Percentiles rank a stretch among this genome's conserved stretches.
Evolutionary conservation across 64 coral and sea anemone genomes (phyloP).

Genomic region (Trachythela sp.): DNA sequence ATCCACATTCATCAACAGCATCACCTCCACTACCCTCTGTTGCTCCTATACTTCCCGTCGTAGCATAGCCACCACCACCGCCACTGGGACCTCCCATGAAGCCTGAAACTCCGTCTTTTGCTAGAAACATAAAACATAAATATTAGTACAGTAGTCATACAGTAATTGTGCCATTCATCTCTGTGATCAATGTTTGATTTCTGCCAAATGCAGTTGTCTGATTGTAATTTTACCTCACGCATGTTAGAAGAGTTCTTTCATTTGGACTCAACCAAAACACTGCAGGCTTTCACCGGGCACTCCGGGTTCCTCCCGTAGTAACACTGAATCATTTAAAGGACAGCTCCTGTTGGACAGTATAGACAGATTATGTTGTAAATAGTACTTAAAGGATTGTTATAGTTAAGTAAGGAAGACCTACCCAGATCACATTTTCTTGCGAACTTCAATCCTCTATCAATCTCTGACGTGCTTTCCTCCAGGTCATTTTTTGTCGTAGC

Average conservation of each 20-base stretch:
- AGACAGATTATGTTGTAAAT: too few species aligned
- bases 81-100: slow-evolving; percentile 95
- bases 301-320: too few species aligned
- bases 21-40: slow-evolving; percentile 97
- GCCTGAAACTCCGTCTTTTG: slow-evolving; percentile 14
- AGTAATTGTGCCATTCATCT: too few species aligned
- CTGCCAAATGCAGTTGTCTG: too few species aligned
- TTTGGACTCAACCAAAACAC: too few species aligned
- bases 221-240: too few species aligned
- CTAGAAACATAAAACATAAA: neutral
- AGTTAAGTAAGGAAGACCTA: too few species aligned
- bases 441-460: slow-evolving; percentile 89
- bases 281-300: too few species aligned
- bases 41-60: slow-evolving; percentile 95
- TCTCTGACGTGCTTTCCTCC: slow-evolving; percentile 80
- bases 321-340: too few species aligned
- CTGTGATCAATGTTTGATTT: too few species aligned
- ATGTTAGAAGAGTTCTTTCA: too few species aligned
- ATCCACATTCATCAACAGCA: slow-evolving; percentile 97
- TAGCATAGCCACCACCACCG: slow-evolving; percentile 97
- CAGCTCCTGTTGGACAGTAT: too few species aligned
- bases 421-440: slow-evolving; percentile 69
- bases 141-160: neutral
- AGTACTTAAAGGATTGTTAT: neutral
- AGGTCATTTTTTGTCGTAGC: slow-evolving; percentile 86